Base-by-base conservation (phyloP, 2,113 vertebrate genomes). In the Sminthopsis crassicaudata region DNA sequence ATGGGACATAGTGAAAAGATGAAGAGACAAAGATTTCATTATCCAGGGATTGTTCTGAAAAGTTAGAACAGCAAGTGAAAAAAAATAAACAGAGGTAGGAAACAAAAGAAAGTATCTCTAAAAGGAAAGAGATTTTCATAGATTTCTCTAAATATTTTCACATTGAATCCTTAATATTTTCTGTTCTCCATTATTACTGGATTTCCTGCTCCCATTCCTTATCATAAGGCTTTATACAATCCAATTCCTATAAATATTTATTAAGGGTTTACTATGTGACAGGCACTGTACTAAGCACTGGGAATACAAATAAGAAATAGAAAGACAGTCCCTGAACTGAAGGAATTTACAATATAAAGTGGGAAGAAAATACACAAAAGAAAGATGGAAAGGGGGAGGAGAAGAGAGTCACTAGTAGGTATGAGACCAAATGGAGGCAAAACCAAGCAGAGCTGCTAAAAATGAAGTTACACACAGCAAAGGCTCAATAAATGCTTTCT, bases 11-110 rank as follows among this genome's bases (percentile, higher is more conserved):
- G 53, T 67, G 60, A 67, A 67, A 67, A 67, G 27, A 36, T 84
- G 67, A 91, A 91, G 92, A 97, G 89, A 89, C 7, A 6, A 23
- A 95, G 57, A 55, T 46, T 89, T 55, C 91, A 5, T 67, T 67
- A 67, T 93, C 60, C 94, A 90, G 95, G 54, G 89, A 92, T 57
- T 42, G 53, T 9, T 48, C 6, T 93, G 67, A 92, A 94, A 84
- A 92, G 46, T 46, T 93, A 96, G 89, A 93, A 50, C 92, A 84
- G 55, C 23, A 42, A 91, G 3, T 19, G 36, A 19, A 52, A 91
- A 3, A 14, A 91, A 3, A 14, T 26, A 36, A 53, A 90, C 42
- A 52, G 91, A 92, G 8, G 25, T 42, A 53, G 27, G 42, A 7
- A 7, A 0, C 12, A n/a, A 46, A 2, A 36, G 9, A 46, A 0